Evolutionary conservation across 2,888 invertebrate species (phyloP).

Genomic region (Zygaena filipendulae): DNA sequence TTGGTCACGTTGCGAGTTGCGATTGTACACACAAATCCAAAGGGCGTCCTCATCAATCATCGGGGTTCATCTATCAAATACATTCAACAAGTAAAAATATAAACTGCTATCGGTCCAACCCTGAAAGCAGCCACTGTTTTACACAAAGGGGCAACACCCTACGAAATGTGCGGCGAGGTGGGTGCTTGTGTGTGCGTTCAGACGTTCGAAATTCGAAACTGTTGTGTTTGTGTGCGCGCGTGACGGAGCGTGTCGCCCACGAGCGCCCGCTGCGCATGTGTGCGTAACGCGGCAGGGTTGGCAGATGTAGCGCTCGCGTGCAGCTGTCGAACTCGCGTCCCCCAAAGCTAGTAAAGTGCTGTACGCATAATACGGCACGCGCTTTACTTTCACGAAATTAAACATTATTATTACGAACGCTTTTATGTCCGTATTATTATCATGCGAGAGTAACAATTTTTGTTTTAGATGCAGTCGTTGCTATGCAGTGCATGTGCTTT

Average conservation of each 20-base stretch:
- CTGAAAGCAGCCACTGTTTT: slow-evolving; percentile 26
- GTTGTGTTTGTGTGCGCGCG: slow-evolving; percentile 22
- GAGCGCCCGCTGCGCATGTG: slow-evolving; percentile 21
- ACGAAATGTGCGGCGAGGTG: slow-evolving; percentile 27
- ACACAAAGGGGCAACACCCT: slow-evolving; percentile 46
- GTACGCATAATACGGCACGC: slow-evolving; percentile 56
- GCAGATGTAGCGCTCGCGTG: slow-evolving; percentile 50
- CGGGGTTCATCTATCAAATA: slow-evolving; percentile 55
- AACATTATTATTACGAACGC: slow-evolving; percentile 50
- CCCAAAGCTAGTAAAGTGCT: slow-evolving; percentile 33
- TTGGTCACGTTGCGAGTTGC: slow-evolving; percentile 46
- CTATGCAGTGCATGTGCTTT: slow-evolving; percentile 28
- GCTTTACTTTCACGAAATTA: slow-evolving; percentile 59
- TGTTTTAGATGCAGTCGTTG: slow-evolving; percentile 47
- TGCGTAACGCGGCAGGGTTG: slow-evolving; percentile 37
- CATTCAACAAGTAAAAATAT: slow-evolving; percentile 68
- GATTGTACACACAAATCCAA: slow-evolving; percentile 35
- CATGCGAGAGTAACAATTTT: too few relatives aligned
- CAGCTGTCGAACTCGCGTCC: slow-evolving; percentile 51
- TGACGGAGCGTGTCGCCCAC: slow-evolving; percentile 15
- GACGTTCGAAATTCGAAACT: slow-evolving; percentile 8
- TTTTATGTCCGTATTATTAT: slow-evolving; percentile 43
- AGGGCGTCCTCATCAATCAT: slow-evolving; percentile 54
- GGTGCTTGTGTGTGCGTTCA: slow-evolving; percentile 20
- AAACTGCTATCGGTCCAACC: slow-evolving; percentile 49